These are phyloP conservation scores for Mythimna lalbum DNA, from an alignment of 2,888 invertebrate genomes.

Conservation along the genomic window DNA sequence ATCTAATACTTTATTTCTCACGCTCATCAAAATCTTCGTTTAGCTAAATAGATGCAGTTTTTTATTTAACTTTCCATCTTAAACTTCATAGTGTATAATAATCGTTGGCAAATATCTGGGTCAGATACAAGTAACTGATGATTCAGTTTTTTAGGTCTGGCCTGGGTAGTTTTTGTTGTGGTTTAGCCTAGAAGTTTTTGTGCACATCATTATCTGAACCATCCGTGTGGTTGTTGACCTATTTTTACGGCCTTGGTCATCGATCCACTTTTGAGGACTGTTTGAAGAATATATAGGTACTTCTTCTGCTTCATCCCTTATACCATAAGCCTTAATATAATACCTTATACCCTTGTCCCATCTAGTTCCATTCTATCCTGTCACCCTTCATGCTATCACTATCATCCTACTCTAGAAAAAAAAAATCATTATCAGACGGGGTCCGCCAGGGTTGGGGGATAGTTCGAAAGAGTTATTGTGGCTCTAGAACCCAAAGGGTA, in stretches of 20 bases:
- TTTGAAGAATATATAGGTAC: too few relatives aligned
- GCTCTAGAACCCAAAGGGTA: too few relatives aligned
- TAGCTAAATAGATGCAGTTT: conserved; percentile 28
- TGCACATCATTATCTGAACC: neutral
- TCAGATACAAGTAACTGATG: conserved; percentile 10
- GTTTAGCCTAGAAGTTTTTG: conserved; percentile 16
- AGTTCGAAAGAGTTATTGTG: too few relatives aligned
- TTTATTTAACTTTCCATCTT: conserved; percentile 41
- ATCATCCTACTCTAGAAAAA: too few relatives aligned
- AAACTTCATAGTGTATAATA: conserved; percentile 21
- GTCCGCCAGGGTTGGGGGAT: too few relatives aligned
- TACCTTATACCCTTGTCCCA: too few relatives aligned
- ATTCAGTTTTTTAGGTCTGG: conserved; percentile 16
- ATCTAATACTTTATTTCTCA: conserved; percentile 44
- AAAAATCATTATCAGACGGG: too few relatives aligned
- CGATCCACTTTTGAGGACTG: too few relatives aligned
- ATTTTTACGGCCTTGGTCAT: neutral
- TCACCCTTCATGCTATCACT: too few relatives aligned
- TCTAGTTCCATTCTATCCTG: too few relatives aligned
- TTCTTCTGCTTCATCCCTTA: too few relatives aligned
- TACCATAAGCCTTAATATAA: too few relatives aligned
- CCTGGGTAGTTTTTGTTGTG: neutral
- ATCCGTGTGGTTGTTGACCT: neutral
- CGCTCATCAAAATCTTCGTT: conserved; percentile 39
- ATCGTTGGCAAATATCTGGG: conserved; percentile 31